Base-by-base conservation (phyloP, 2,113 vertebrate genomes). In the Sciurus niger region DNA sequence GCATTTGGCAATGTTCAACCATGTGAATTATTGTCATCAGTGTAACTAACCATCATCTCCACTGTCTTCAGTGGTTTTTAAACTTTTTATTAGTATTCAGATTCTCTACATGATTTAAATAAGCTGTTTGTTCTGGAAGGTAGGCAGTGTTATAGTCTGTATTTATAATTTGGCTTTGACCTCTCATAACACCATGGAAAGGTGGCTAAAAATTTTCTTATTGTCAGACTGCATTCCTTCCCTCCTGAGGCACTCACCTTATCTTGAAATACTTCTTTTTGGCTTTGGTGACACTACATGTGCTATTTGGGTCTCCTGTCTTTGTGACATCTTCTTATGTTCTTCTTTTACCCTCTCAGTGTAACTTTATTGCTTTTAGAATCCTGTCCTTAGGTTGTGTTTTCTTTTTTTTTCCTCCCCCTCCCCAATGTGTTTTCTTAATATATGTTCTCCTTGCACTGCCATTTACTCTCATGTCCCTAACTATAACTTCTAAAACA, bases 201-300 rank as follows among this genome's bases (percentile, higher is more conserved):
- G 68, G 40, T 70, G 28, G 48, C 25, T 55, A 82, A 72, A 94
- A 46, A 63, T 85, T 94, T 93, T 51, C 51, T 92, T 73, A 40
- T 80, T 90, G 53, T 34, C 79, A 86, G n/a, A 86, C 53, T 34
- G 43, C 72, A 60, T 65, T 43, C 43, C 58, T 95, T 3, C 76
- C 77, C 82, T 73, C 51, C 17, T 80, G 86, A 89, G 89, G 32
- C 53, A 20, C 74, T 90, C 58, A 20, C 17, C 6, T 91, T 84
- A 60, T 34, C 53, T 89, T 84, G 73, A 91, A 95, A 55, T 85
- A 74, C n/a, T 90, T 93, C 73, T 32, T n/a, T 84, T 84, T 88
- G 53, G 40, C 51, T 95, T 93, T 94, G 72, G n/a, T 70, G n/a
- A 74, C 14, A 34, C 84, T 70, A 5, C 2, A 28, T 53, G 9